A percentile compares a stretch with the other conserved stretches of the same genome.
These are phyloP conservation scores for Tuta absoluta DNA, from an alignment of 2,888 invertebrate genomes.

Conservation along the genomic window DNA sequence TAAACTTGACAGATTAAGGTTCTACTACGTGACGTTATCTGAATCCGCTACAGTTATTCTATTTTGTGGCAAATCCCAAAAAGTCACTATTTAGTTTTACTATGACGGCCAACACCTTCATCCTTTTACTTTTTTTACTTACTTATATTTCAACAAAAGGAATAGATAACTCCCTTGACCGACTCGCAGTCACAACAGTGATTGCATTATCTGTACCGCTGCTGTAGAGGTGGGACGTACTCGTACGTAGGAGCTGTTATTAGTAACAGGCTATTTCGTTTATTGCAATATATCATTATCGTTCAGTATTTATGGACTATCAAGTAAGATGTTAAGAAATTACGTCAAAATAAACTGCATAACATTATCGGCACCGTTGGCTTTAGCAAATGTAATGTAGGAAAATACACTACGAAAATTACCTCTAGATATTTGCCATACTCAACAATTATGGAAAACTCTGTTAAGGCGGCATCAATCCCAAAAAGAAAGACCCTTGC, in stretches of 20 bases:
- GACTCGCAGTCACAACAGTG: conserved; percentile 36
- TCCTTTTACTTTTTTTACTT: conserved; percentile 9
- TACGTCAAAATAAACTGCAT: too few species aligned
- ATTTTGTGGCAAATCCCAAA: background rate
- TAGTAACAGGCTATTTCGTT: background rate
- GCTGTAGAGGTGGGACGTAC: conserved; percentile 4
- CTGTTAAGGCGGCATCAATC: too few species aligned
- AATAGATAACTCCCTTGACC: conserved; percentile 34
- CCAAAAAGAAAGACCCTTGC: too few species aligned
- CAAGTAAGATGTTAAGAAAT: too few species aligned
- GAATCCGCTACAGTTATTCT: conserved; percentile 6
- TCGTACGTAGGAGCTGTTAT: background rate
- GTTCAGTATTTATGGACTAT: too few species aligned
- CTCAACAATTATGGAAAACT: too few species aligned
- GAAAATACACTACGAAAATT: too few species aligned
- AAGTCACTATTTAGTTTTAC: background rate
- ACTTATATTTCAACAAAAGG: conserved; percentile 16
- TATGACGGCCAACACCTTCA: background rate
- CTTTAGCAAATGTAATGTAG: too few species aligned
- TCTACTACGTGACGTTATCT: conserved; percentile 12
- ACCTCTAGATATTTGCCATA: too few species aligned
- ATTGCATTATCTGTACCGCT: conserved; percentile 30
- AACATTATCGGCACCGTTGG: too few species aligned
- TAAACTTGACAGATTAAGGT: background rate
- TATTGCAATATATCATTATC: background rate